These are phyloP conservation scores for Musca domestica DNA, from an alignment of 1,140 invertebrate genomes.

Conservation along the genomic window DNA sequence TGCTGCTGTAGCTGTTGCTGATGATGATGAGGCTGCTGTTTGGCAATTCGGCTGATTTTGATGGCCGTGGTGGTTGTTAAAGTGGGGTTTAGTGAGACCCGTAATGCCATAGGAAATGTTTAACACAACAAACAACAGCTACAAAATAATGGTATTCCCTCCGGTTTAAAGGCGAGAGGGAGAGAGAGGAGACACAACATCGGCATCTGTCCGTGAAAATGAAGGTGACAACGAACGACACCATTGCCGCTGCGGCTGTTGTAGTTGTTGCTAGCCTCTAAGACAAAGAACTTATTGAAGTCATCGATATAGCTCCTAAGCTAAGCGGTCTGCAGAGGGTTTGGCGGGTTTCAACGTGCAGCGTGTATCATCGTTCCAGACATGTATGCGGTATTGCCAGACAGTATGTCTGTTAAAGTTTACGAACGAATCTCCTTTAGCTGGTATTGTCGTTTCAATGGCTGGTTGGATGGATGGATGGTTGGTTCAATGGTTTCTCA, in stretches of 20 bases:
- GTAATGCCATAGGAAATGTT: not conserved
- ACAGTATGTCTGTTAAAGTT: constrained; percentile 18
- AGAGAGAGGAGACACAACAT: not conserved
- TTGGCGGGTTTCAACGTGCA: too few relatives aligned
- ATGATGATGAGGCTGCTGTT: not conserved
- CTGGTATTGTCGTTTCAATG: too few relatives aligned
- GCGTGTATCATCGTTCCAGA: not conserved
- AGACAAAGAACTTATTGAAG: too few relatives aligned
- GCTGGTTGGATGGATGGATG: too few relatives aligned
- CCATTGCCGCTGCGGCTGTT: too few relatives aligned
- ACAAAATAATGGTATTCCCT: constrained; percentile 11
- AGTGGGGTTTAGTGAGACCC: too few relatives aligned
- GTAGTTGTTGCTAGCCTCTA: too few relatives aligned
- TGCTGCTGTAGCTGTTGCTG: not conserved
- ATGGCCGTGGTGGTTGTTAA: not conserved
- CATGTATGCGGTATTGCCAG: constrained; percentile 9
- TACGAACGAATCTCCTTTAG: too few relatives aligned
- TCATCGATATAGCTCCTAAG: too few relatives aligned
- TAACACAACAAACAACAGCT: not conserved
- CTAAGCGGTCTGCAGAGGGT: too few relatives aligned
- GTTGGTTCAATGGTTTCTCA: not conserved
- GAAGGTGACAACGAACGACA: not conserved
- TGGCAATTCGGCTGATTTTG: not conserved
- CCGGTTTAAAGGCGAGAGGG: not conserved
- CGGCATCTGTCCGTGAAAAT: not conserved